Percentiles rank a stretch among this genome's conserved stretches.
Evolutionary conservation across 2,888 invertebrate species (phyloP).

Genomic region (Coelinius sp.): DNA sequence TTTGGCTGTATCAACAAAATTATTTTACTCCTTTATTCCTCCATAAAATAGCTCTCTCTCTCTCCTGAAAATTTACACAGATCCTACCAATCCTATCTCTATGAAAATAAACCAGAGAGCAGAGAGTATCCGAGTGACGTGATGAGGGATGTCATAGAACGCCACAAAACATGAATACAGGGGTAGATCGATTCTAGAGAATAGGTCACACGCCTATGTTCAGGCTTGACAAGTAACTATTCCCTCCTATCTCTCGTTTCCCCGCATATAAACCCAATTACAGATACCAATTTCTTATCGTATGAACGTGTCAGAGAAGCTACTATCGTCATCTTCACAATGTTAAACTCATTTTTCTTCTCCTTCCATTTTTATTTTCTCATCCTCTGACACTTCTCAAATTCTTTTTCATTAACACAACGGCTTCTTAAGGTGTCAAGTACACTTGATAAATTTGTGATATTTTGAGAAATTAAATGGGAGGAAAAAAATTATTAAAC

Average conservation of each 20-base stretch:
- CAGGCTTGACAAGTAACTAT: not conserved
- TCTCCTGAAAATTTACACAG: not conserved
- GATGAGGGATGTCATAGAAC: conserved; percentile 13
- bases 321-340: conserved; percentile 11
- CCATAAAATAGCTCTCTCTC: not conserved
- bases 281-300: conserved; percentile 13
- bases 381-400: conserved; percentile 3
- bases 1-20: not conserved
- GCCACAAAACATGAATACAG: conserved; percentile 22
- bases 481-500: no score
- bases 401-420: conserved; percentile 10
- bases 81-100: not conserved
- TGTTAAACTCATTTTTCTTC: not conserved
- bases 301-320: conserved; percentile 5
- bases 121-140: conserved; percentile 2
- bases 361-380: conserved; percentile 20
- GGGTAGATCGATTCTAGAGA: conserved; percentile 46
- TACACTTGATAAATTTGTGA: no score
- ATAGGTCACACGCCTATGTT: conserved; percentile 46
- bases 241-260: conserved; percentile 1
- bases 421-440: not conserved
- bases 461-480: no score
- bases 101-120: not conserved
- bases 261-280: conserved; percentile 20
- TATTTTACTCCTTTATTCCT: not conserved